phyloP scores from a whole-genome alignment of 2,888 invertebrate genomes.

The Torymus auratus region DNA sequence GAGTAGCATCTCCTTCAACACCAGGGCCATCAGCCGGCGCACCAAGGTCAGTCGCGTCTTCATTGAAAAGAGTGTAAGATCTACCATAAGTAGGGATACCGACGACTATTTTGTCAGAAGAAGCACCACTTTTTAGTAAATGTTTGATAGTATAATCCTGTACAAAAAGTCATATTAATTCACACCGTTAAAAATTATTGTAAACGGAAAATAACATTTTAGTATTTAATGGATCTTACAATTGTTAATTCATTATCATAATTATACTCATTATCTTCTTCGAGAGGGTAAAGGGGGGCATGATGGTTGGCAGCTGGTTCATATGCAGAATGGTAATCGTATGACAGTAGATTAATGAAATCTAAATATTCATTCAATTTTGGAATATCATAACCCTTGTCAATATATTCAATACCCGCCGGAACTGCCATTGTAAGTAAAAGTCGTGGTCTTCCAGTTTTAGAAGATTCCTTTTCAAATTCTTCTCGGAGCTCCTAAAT shows the following conservation, averaged over 20 bases:
- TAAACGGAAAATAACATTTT: slow-evolving; percentile 1
- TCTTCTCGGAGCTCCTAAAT: slow-evolving; percentile 90
- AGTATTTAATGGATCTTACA: slow-evolving; percentile 81
- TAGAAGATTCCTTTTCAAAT: slow-evolving; percentile 90
- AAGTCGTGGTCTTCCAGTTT: slow-evolving; percentile 88
- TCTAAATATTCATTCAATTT: slow-evolving; percentile 92
- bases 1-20: slow-evolving; percentile 92
- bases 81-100: slow-evolving; percentile 94
- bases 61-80: slow-evolving; percentile 92
- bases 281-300: slow-evolving; percentile 88
- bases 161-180: slow-evolving; percentile 7
- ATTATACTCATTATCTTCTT: slow-evolving; percentile 91
- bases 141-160: slow-evolving; percentile 92
- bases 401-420: slow-evolving; percentile 94
- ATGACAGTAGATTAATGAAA: slow-evolving; percentile 94
- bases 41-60: slow-evolving; percentile 90
- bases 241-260: slow-evolving; percentile 92
- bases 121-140: slow-evolving; percentile 88
- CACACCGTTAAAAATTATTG: background rate
- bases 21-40: slow-evolving; percentile 94
- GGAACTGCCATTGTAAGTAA: slow-evolving; percentile 96
- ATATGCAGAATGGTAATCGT: slow-evolving; percentile 95
- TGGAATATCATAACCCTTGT: slow-evolving; percentile 94
- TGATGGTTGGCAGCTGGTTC: slow-evolving; percentile 95
- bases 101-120: slow-evolving; percentile 87